Evolutionary conservation across 92 coral and sea anemone genomes (phyloP), one percentile per base, ranked within the genome.

Genomic region (Parazoanthus darwini): DNA sequence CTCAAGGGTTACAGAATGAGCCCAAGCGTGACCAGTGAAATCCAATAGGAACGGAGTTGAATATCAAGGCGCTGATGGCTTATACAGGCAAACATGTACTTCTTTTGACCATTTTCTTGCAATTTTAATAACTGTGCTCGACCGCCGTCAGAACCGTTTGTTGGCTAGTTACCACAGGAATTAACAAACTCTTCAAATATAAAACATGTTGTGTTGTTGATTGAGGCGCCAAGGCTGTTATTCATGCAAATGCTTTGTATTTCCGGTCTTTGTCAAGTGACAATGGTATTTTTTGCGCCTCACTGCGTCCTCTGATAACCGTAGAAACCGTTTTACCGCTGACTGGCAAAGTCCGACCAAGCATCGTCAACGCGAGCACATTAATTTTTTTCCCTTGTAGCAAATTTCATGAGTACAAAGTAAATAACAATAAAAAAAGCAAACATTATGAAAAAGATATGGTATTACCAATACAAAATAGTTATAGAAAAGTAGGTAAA

Each of bases 161-260:
- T 84, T 71, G 79, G 79, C 25, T 84, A 35, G 87, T 84, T 44
- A 84, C 78, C 66, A 71, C 29, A 48, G 37, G 87, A 48, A 48
- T 26, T 46, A 71, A 36, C 68, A 84, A 84, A 84, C 78, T 44
- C 87, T 46, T 44, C 78, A 71, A 84, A 71, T 71, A 71, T 26
- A 82, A 29, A 35, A 54, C 25, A 36, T 16, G 56, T 26, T 58
- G 3, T 36, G 10, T 54, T 36, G 10, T 54, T 33, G 16, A 54
- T 18, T 63, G 22, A 25, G 85, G 25, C n/a, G 23, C 48, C 71
- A 54, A 13, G 22, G 5, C 43, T 80, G 14, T 8, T 76, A 23
- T 16, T 76, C 46, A 76, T 76, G 80, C 80, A 16, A 36, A 76
- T 76, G 70, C 70, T 48, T 48, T 48, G 51, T 48, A 63, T 23